Conservation (phyloP, 2,113 vertebrate species). For the Philantomba maxwellii region DNA sequence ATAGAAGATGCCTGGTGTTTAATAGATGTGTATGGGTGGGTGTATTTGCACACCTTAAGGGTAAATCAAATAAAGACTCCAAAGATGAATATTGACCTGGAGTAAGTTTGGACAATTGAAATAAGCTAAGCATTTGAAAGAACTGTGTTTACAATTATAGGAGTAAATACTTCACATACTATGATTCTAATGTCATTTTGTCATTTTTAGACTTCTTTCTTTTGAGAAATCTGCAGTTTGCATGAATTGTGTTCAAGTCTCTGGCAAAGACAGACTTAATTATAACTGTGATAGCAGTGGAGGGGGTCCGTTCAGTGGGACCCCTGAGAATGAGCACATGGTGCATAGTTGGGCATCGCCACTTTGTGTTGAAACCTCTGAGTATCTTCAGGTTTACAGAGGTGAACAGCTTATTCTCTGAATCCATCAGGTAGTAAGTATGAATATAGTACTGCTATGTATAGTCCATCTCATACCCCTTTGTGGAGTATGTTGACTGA, state of each 20-base stretch:
- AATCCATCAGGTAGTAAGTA: not conserved
- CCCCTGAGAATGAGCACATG: not conserved
- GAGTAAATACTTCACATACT: not conserved
- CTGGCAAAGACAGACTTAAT: not conserved
- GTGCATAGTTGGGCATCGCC: not conserved
- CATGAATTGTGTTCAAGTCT: not conserved
- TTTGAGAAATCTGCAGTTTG: not conserved
- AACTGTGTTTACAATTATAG: not conserved
- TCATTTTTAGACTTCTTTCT: conserved; percentile 15
- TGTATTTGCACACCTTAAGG: not conserved
- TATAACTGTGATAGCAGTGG: not conserved
- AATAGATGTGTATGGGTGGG: not conserved
- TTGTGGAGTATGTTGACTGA: not conserved
- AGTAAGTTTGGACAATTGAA: not conserved
- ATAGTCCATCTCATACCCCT: not conserved
- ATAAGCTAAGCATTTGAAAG: conserved; percentile 1
- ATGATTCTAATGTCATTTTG: not conserved
- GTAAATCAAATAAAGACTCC: not conserved
- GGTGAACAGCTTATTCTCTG: not conserved
- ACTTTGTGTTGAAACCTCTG: not conserved
- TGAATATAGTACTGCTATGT: not conserved
- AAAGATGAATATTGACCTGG: not conserved
- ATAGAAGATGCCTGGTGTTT: not conserved
- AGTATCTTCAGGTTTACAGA: not conserved
- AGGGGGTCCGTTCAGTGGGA: not conserved